A percentile compares a stretch with the other conserved stretches of the same genome.
phyloP scores from a whole-genome alignment of 2,888 invertebrate genomes.

The Epirrita christyi region DNA sequence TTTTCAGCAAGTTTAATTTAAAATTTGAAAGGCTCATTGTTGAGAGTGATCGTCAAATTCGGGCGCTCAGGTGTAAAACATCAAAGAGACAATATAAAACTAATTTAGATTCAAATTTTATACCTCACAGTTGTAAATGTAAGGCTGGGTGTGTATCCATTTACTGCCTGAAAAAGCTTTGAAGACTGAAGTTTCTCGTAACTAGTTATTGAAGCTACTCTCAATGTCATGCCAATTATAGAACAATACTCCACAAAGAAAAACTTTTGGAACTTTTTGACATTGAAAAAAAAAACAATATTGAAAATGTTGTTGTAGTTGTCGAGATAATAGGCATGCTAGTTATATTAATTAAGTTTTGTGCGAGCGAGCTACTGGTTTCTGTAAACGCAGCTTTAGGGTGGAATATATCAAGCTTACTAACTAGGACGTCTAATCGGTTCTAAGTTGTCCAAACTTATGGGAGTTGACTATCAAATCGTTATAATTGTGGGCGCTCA shows the following conservation, averaged over 20 bases:
- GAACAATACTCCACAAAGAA: no score
- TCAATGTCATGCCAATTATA: no score
- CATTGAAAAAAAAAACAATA: no score
- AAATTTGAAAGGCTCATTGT: constrained; percentile 24
- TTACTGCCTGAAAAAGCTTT: no score
- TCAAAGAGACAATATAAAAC: constrained; percentile 40
- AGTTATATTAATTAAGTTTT: background rate
- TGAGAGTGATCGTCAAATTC: constrained; percentile 28
- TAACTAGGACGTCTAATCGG: constrained; percentile 34
- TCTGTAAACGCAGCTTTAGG: constrained; percentile 38
- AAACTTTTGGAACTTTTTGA: no score
- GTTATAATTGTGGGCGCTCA: constrained; percentile 55
- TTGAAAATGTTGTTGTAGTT: background rate
- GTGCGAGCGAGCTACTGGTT: constrained; percentile 19
- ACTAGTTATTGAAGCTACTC: no score
- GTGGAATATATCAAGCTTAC: constrained; percentile 31
- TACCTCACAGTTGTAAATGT: constrained; percentile 17
- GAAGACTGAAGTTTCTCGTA: no score
- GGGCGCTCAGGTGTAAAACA: constrained; percentile 37
- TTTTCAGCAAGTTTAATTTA: constrained; percentile 30
- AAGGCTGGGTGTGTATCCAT: background rate
- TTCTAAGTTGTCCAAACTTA: constrained; percentile 36
- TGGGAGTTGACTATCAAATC: constrained; percentile 59
- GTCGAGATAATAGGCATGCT: background rate
- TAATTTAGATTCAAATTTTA: constrained; percentile 54